A percentile compares a stretch with the other conserved stretches of the same genome.
phyloP scores from a whole-genome alignment of 2,888 invertebrate genomes.

The Aspidiotus destructor region DNA sequence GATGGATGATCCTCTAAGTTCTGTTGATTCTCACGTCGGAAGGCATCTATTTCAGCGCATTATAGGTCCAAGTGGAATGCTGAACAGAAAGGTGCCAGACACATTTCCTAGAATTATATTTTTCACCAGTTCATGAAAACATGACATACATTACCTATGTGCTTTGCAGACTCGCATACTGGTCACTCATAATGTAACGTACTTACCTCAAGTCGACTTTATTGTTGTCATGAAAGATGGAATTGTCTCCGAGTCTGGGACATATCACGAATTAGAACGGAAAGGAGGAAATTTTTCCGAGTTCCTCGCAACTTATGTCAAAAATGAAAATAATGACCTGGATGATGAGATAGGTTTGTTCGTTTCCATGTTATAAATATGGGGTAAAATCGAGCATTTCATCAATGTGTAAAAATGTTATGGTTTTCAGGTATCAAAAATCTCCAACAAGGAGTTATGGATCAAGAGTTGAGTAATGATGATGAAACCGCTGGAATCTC shows the following conservation, averaged over 20 bases:
- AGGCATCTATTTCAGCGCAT: constrained; percentile 55
- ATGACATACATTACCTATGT: no score
- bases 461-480: no score
- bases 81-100: constrained; percentile 41
- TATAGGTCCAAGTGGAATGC: constrained; percentile 46
- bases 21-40: constrained; percentile 57
- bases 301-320: constrained; percentile 68
- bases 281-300: constrained; percentile 79
- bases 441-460: no score
- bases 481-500: no score
- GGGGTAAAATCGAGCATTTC: no score
- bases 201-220: constrained; percentile 78
- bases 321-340: constrained; percentile 44
- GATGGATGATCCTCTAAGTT: constrained; percentile 81
- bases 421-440: no score
- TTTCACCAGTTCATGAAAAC: no score
- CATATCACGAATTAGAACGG: constrained; percentile 76
- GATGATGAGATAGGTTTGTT: no score
- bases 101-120: no score
- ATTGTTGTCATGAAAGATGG: constrained; percentile 85
- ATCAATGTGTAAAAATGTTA: no score
- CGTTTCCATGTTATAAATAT: no score
- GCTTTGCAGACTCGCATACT: constrained; percentile 63
- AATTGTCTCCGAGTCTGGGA: constrained; percentile 75
- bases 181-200: constrained; percentile 92